Evolutionary conservation across 2,888 invertebrate genomes (phyloP).

Genomic region (Galerucella pusilla): DNA sequence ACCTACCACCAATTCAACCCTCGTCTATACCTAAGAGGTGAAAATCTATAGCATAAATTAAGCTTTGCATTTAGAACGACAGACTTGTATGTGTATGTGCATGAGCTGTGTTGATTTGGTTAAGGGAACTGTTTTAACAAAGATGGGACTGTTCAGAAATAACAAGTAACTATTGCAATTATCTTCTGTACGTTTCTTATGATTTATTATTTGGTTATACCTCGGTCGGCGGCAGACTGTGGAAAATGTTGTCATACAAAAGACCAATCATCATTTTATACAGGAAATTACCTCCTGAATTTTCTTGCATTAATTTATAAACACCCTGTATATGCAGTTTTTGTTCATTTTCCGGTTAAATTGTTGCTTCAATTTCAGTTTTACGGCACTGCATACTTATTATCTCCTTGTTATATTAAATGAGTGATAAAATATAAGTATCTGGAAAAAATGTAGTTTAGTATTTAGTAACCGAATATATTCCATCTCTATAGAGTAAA

Average conservation of each 20-base stretch:
- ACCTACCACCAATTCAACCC: neutral
- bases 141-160: neutral
- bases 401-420: too few relatives aligned
- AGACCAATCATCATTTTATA: too few relatives aligned
- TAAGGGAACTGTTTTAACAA: neutral
- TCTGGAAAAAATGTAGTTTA: neutral
- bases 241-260: too few relatives aligned
- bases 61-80: constrained; percentile 15
- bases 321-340: too few relatives aligned
- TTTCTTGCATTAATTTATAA: too few relatives aligned
- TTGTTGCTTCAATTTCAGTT: too few relatives aligned
- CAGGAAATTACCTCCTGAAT: too few relatives aligned
- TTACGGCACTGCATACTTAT: too few relatives aligned
- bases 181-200: neutral
- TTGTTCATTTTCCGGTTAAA: too few relatives aligned
- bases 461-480: constrained; percentile 5
- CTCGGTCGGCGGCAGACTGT: too few relatives aligned
- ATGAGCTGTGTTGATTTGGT: constrained; percentile 33
- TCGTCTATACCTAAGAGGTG: neutral
- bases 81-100: constrained; percentile 33
- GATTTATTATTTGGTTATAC: too few relatives aligned
- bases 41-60: neutral
- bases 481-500: constrained; percentile 14
- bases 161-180: neutral
- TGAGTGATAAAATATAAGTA: too few relatives aligned